Evolutionary conservation across 2,888 invertebrate genomes (phyloP), one percentile per base, ranked within the genome.

Genomic region (Hydriomena furcata): DNA sequence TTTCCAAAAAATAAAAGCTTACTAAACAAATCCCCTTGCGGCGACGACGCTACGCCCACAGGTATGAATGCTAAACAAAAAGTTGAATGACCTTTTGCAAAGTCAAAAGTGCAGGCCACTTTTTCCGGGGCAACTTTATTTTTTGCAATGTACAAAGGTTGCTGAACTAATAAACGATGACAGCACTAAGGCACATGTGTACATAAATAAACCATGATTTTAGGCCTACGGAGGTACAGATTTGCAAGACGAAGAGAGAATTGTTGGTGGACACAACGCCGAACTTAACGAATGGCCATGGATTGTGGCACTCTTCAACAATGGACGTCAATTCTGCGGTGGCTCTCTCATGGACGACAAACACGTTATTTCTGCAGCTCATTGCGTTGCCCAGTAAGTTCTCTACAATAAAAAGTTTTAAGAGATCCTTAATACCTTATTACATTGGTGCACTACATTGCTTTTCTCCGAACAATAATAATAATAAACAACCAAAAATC

Each of bases 331-430:
- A 77, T 97, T 97, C 82, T 97, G 97, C 74, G 97, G 97, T 1
- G 97, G 97, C 6, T 96, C 96, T 0, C 88, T 97, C 32, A 95
- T 97, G 55, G 96, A 97, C 67, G 92, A 93, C 57, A 83, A 77
- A 40, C 96, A 97, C 71, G 93, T 97, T 37, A 84, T 97, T 7
- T 95, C 97, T 1, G 96, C 97, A 1, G 97, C 97, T 1, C 97
- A 97, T 84, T 97, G 97, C 76, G 95, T 97, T 17, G 96, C 96
- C 21, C 95, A 96, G 97, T 97, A 91, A 93, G 94, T 70, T 49
- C 10, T 4, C n/a, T n/a, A n/a, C n/a, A n/a, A n/a, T n/a, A n/a
- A n/a, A n/a, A n/a, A n/a, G n/a, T n/a, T n/a, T n/a, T n/a, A n/a
- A n/a, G n/a, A n/a, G n/a, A n/a, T n/a, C n/a, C n/a, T n/a, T n/a